phyloP scores from a whole-genome alignment of 2,888 invertebrate species.

The Lysandra coridon region DNA sequence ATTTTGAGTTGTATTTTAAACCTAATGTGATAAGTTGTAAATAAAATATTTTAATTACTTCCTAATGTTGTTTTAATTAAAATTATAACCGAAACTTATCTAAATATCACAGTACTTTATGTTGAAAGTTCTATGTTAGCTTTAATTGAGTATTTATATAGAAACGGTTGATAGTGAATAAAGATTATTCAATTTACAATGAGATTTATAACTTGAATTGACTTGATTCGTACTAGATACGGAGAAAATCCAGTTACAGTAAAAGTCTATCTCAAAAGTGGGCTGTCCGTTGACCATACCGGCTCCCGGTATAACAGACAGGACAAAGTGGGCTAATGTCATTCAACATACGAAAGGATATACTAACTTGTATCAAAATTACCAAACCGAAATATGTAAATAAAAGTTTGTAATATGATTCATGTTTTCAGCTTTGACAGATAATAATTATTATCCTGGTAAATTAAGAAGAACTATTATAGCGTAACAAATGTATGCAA shows the following conservation, averaged over 20 bases:
- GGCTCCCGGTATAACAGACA: too few relatives aligned
- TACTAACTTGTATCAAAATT: too few relatives aligned
- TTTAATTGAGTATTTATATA: slow-evolving; percentile 6
- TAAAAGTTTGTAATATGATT: too few relatives aligned
- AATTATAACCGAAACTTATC: slow-evolving; percentile 14
- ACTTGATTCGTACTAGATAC: slow-evolving; percentile 15
- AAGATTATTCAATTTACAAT: slow-evolving; percentile 14
- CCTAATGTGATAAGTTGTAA: slow-evolving; percentile 28
- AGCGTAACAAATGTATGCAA: too few relatives aligned
- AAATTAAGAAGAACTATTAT: too few relatives aligned
- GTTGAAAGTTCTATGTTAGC: not conserved
- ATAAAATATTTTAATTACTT: slow-evolving; percentile 28
- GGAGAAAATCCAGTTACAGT: slow-evolving; percentile 3
- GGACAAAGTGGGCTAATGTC: too few relatives aligned
- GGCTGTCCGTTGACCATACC: too few relatives aligned
- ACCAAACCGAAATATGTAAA: too few relatives aligned
- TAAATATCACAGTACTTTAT: slow-evolving; percentile 1
- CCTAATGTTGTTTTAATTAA: slow-evolving; percentile 10
- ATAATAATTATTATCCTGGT: too few relatives aligned
- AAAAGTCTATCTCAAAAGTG: slow-evolving; percentile 9
- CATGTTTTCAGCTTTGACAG: too few relatives aligned
- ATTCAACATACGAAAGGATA: too few relatives aligned
- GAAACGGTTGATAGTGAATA: not conserved
- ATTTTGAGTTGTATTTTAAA: slow-evolving; percentile 27
- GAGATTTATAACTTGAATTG: slow-evolving; percentile 10